phyloP scores from a whole-genome alignment of 2,797 vertebrate species.

The Halcyon smyrnensis region DNA sequence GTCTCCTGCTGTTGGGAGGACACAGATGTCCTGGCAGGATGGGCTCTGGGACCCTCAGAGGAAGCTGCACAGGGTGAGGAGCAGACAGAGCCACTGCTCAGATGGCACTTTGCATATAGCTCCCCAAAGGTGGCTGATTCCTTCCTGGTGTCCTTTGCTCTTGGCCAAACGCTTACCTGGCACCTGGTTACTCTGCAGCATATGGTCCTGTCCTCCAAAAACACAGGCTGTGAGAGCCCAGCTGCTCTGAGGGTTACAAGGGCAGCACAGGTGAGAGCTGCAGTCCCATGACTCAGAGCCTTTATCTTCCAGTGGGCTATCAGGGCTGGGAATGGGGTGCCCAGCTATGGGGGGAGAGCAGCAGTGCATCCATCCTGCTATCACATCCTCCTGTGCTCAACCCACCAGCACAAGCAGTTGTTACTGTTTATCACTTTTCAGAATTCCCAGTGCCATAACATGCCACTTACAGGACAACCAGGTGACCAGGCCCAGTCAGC shows the following conservation, averaged over 20 bases:
- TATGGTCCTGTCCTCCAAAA: neutral
- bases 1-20: neutral
- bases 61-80: neutral
- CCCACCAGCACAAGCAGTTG: too few species aligned
- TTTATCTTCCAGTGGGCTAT: neutral
- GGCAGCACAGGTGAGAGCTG: neutral
- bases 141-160: neutral
- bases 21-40: neutral
- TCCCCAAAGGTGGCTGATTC: neutral
- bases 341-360: rapidly evolving
- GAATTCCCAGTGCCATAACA: too few species aligned
- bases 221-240: neutral
- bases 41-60: neutral
- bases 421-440: rapidly evolving
- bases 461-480: too few species aligned
- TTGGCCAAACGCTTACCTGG: neutral
- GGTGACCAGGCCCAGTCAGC: too few species aligned
- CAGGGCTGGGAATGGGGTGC: neutral
- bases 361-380: neutral
- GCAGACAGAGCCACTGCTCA: neutral
- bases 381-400: neutral
- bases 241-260: neutral
- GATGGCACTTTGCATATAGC: neutral
- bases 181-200: neutral
- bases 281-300: too few species aligned